A percentile compares a stretch with the other conserved stretches of the same genome.
Conservation (phyloP, 1,140 invertebrate species). For the Drusus annulatus region DNA sequence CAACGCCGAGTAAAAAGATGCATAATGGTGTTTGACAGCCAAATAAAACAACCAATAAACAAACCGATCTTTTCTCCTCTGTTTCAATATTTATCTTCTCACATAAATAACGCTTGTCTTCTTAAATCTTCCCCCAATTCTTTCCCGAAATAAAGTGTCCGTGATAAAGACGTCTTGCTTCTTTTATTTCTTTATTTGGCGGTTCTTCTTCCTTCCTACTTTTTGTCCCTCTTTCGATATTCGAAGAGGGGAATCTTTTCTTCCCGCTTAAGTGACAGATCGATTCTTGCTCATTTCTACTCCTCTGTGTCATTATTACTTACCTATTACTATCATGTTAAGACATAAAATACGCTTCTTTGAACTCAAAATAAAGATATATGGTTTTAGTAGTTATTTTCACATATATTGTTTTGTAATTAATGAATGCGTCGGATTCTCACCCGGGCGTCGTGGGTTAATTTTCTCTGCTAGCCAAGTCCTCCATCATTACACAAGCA, state of each 20-base stretch:
- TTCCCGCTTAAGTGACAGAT: background rate
- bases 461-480: too few species aligned
- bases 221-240: conserved; percentile 10
- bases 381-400: too few species aligned
- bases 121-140: conserved; percentile 44
- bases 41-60: background rate
- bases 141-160: conserved; percentile 50
- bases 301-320: too few species aligned
- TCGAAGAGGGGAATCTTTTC: too few species aligned
- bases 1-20: background rate
- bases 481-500: too few species aligned
- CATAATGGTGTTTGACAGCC: background rate
- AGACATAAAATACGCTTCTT: too few species aligned
- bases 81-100: conserved; percentile 15
- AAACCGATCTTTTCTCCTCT: background rate
- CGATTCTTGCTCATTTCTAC: background rate
- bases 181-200: conserved; percentile 26
- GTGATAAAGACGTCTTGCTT: conserved; percentile 55
- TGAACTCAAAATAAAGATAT: too few species aligned
- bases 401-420: too few species aligned
- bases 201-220: conserved; percentile 6
- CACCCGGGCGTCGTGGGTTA: too few species aligned
- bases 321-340: too few species aligned
- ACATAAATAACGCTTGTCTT: conserved; percentile 42
- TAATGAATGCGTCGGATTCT: too few species aligned